Base-by-base conservation (phyloP, 1,140 invertebrate genomes). In the Aricia agestis region DNA sequence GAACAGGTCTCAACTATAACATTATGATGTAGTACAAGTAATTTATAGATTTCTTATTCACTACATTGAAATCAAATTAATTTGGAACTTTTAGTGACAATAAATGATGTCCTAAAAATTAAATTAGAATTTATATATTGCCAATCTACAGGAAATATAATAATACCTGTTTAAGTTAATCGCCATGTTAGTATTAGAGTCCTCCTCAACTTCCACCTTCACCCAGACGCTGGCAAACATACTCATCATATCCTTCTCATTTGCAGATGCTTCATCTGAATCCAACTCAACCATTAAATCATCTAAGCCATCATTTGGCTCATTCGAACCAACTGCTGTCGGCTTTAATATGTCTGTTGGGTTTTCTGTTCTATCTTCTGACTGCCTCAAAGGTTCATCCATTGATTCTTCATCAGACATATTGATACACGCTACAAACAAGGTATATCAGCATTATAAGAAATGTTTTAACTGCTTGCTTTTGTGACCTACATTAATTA, bases 141-240 rank as follows among this genome's bases (percentile, higher is more conserved):
- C 58, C 5, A 13, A 6, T 58, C 15, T 17, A 19, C n/a, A 9
- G 58, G n/a, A 59, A 17, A 17, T 19, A 18, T 10, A 57, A 57
- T 17, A 11, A 19, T 63, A 63, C 59, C 59, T 63, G 19, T 63
- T 63, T 11, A 19, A 18, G 18, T 18, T 19, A 19, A 63, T 18
- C 25, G 59, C 10, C 18, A 10, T 9, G 19, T 63, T 63, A 19
- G 59, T 1, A 19, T 63, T 25, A 19, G 59, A 25, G 19, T 63
- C 86, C 5, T 83, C 82, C 6, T 88, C 83, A 7, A 83, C 77
- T 32, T 86, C 84, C 5, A 83, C 80, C 70, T 86, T 86, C 0
- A 86, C 84, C 84, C 84, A 86, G 0, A 83, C 84, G 45, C 81
- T 84, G 0, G 81, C 81, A 67, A 86, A 86, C 81, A 82, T 82